Conservation (phyloP, 1,140 invertebrate genomes). For the Drosophila arawakana region DNA sequence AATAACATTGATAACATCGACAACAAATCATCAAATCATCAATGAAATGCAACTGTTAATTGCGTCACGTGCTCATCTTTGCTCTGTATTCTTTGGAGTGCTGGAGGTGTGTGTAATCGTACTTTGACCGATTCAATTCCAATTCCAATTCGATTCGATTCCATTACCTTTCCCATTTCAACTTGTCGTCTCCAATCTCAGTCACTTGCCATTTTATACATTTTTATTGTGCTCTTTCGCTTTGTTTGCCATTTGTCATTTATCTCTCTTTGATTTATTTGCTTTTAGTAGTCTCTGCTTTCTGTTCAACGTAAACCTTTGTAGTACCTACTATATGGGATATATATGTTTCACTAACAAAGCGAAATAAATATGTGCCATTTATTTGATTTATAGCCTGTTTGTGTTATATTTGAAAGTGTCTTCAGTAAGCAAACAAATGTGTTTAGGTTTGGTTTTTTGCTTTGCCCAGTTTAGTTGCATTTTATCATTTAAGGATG, state of each 20-base stretch:
- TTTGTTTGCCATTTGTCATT: conserved; percentile 14
- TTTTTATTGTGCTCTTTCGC: not conserved
- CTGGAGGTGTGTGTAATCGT: conserved; percentile 36
- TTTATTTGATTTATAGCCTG: not conserved
- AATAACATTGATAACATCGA: conserved; percentile 10
- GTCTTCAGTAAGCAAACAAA: not conserved
- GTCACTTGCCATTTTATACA: not conserved
- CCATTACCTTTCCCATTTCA: conserved; percentile 38
- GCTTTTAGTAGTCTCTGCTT: not conserved
- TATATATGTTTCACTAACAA: not conserved
- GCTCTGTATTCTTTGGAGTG: conserved; percentile 3
- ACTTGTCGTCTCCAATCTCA: not conserved
- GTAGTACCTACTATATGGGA: not conserved
- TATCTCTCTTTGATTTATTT: conserved; percentile 10
- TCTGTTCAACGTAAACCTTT: not conserved
- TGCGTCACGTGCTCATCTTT: conserved; percentile 44
- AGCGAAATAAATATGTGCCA: not conserved
- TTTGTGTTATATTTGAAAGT: not conserved
- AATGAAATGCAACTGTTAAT: conserved; percentile 51
- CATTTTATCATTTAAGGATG: not conserved
- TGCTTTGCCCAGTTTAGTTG: not conserved
- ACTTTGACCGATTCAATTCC: conserved; percentile 27
- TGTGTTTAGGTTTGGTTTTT: not conserved
- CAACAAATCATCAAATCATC: conserved; percentile 32
- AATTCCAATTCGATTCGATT: not conserved